phyloP scores from a whole-genome alignment of 2,888 invertebrate genomes.

The Ptychoptera albimana region DNA sequence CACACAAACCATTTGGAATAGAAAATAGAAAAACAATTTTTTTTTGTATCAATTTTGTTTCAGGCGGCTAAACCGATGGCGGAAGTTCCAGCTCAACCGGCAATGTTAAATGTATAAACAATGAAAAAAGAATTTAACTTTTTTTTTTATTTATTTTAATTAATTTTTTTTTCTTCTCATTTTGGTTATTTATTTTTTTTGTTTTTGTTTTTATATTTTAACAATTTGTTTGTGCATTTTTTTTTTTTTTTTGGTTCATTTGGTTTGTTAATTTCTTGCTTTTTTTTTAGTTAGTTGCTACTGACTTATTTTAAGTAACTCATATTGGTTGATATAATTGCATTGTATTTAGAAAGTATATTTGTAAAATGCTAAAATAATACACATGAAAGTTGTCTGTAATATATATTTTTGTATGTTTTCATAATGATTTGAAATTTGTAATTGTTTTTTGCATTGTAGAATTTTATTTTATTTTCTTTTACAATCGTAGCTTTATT shows the following conservation, averaged over 20 bases:
- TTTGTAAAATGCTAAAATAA: no score
- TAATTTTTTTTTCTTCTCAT: neutral
- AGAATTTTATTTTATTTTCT: no score
- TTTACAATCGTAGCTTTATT: no score
- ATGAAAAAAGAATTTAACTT: conserved; percentile 10
- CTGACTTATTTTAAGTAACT: no score
- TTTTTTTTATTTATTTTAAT: conserved; percentile 5
- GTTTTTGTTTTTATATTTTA: neutral
- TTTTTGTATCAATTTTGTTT: conserved; percentile 32
- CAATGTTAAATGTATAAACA: conserved; percentile 30
- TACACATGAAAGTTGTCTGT: neutral
- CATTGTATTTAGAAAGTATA: no score
- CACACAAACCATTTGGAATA: conserved; percentile 4
- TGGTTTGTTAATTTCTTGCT: neutral
- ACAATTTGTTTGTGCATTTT: neutral
- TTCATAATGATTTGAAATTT: neutral
- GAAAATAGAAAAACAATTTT: conserved; percentile 4
- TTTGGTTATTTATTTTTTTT: neutral
- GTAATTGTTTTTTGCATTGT: neutral
- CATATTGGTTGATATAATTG: no score
- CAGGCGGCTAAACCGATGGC: conserved; percentile 55
- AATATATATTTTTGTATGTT: neutral
- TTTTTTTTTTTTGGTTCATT: neutral
- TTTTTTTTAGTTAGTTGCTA: no score
- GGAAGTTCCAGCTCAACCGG: conserved; percentile 41